phyloP scores from a whole-genome alignment of 2,113 vertebrate genomes.

The Melierax canorus region DNA sequence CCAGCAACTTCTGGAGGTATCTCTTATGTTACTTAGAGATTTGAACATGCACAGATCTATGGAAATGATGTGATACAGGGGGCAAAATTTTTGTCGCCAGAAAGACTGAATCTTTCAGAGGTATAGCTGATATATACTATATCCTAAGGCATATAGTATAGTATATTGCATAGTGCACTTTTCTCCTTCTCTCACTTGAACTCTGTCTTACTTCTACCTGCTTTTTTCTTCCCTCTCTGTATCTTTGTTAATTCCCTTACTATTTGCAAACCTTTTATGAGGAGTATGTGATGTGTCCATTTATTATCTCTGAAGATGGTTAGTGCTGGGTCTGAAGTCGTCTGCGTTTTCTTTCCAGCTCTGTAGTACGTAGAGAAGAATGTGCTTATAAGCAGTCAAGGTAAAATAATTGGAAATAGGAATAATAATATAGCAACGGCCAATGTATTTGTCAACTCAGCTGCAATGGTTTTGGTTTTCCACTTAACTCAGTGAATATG shows the following conservation, averaged over 20 bases:
- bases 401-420: conserved; percentile 24
- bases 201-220: not conserved
- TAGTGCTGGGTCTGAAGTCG: not conserved
- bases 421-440: not conserved
- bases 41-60: not conserved
- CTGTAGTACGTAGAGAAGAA: not conserved
- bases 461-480: not conserved
- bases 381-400: conserved; percentile 12
- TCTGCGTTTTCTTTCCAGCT: not conserved
- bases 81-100: not conserved
- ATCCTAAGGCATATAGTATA: too few relatives aligned
- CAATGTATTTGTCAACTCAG: not conserved
- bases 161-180: not conserved
- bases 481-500: not conserved
- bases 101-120: not conserved
- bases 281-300: not conserved
- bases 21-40: not conserved
- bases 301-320: not conserved
- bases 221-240: not conserved
- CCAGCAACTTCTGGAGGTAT: not conserved
- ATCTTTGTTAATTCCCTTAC: not conserved
- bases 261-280: not conserved
- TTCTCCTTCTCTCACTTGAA: not conserved
- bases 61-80: not conserved
- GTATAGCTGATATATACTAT: not conserved